Percentiles rank a stretch among this genome's conserved stretches.
Evolutionary conservation across 2,113 vertebrate genomes (phyloP).

Genomic region (Bos javanicus): DNA sequence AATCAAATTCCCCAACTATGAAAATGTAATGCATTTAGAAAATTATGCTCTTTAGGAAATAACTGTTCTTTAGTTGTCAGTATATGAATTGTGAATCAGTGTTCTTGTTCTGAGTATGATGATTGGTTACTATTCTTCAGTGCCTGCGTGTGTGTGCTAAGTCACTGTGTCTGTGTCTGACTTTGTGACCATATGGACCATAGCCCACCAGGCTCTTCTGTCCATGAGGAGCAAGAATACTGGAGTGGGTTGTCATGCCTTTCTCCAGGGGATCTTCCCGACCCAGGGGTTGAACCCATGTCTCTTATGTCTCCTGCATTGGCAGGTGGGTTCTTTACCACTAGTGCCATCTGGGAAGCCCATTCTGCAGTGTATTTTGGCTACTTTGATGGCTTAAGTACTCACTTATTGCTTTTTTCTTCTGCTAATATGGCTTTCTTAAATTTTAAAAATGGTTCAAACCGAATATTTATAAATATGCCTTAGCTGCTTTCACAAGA

Average conservation of each 20-base stretch:
- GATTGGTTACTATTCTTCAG: background rate
- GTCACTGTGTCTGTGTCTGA: background rate
- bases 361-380: background rate
- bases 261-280: background rate
- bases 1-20: background rate
- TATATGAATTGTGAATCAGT: background rate
- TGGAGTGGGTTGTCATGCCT: background rate
- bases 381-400: background rate
- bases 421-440: background rate
- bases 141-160: background rate
- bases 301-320: background rate
- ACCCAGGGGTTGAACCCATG: background rate
- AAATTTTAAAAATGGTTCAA: background rate
- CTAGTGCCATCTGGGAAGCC: background rate
- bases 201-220: background rate
- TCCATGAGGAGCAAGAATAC: background rate
- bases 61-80: background rate
- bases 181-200: background rate
- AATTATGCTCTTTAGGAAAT: background rate
- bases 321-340: background rate
- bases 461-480: background rate
- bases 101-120: background rate
- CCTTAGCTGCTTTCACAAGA: background rate
- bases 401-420: background rate
- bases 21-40: background rate